Evolutionary conservation across 2,797 vertebrate genomes (phyloP), one percentile per base, ranked within the genome.

Genomic region (Scleropages formosus): DNA sequence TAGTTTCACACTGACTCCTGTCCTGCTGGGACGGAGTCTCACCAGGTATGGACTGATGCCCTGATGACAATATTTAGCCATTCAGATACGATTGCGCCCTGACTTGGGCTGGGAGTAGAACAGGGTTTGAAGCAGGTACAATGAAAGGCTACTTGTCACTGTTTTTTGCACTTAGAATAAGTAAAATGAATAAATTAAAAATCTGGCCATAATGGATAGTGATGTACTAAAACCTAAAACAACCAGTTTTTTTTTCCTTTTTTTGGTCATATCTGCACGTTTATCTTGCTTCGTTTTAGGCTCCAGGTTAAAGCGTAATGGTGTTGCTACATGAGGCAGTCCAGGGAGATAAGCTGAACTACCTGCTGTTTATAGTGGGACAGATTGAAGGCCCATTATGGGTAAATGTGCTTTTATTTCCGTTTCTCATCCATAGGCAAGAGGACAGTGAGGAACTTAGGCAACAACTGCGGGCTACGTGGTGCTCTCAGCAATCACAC

Each of bases 391-490:
- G 72, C 75, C 81, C 78, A 84, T 87, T 85, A 83, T 56, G 68
- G 58, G 44, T 58, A 84, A 84, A 86, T 83, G 71, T 73, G 77
- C 83, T 81, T 86, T 79, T 77, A 85, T 84, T 86, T 85, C 72
- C 68, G 72, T 82, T 78, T 62, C 73, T 81, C 78, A 78, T 82
- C 80, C 78, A 81, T 81, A 66, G 78, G 80, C 85, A 76, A 72
- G 72, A 79, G 77, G 74, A 76, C 69, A 16, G 61, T 15, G 26
- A 53, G 47, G 49, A 16, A 61, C 27, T 71, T 70, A 8, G n/a
- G 53, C 39, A 22, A 12, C n/a, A 12, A 56, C 12, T 13, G 27
- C 31, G 31, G 16, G 53, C 70, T 8, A 27, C 56, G 8, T 31
- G 58, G 70, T 61, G 56, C 56, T 27, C 70, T 31, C 70, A 31